Conservation (phyloP, 2,888 invertebrate genomes). For the Venustoraphidia nigricollis region DNA sequence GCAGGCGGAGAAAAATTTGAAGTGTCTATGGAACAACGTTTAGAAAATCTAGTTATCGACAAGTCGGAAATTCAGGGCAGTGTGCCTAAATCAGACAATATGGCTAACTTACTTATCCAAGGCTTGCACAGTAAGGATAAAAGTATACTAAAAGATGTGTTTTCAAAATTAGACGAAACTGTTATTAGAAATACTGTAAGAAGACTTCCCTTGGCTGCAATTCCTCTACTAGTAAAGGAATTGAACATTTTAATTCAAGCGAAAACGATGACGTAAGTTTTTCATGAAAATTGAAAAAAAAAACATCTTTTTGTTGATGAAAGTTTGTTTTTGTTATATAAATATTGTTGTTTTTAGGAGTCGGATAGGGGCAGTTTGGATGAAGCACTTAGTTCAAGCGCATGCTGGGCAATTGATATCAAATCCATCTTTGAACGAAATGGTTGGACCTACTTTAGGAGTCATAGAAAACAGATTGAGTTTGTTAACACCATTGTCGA, state of each 20-base stretch:
- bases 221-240: constrained; percentile 58
- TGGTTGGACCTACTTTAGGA: constrained; percentile 37
- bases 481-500: constrained; percentile 34
- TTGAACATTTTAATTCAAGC: constrained; percentile 50
- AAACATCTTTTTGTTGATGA: too few relatives aligned
- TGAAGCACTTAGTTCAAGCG: constrained; percentile 36
- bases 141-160: constrained; percentile 53
- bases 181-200: constrained; percentile 60
- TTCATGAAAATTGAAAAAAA: not conserved
- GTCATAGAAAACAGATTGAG: constrained; percentile 37
- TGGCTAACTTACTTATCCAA: constrained; percentile 67
- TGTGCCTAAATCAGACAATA: constrained; percentile 48
- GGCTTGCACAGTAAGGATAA: constrained; percentile 76
- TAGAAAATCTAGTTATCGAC: constrained; percentile 64
- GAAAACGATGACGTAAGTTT: constrained; percentile 50
- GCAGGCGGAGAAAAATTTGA: constrained; percentile 29
- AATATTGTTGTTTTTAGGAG: constrained; percentile 25
- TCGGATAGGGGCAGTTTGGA: constrained; percentile 38
- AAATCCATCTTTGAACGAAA: constrained; percentile 39
- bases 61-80: constrained; percentile 31
- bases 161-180: constrained; percentile 46
- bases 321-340: not conserved
- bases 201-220: constrained; percentile 58
- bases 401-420: constrained; percentile 47
- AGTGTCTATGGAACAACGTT: constrained; percentile 67